Percentiles rank a stretch among this genome's conserved stretches.
Evolutionary conservation across 23 tunicate species (phyloP).

Genomic region (Clavelina lepadiformis): DNA sequence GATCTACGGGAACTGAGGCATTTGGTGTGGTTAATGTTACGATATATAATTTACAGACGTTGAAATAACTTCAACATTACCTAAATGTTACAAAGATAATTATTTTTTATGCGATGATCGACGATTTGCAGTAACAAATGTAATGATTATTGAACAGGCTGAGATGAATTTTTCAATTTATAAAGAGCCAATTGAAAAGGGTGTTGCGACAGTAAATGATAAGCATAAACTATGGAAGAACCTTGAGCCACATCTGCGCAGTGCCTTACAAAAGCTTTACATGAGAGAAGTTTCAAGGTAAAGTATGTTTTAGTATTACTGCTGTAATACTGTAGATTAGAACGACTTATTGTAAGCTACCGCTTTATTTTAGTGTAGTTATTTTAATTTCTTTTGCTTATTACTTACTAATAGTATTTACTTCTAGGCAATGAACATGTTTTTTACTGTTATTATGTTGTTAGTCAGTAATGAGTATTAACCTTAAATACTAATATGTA

Average conservation of each 20-base stretch:
- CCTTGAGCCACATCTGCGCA: conserved; percentile 51
- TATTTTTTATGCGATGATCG: no score
- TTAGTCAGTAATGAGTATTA: no score
- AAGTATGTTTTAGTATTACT: no score
- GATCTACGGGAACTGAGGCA: conserved; percentile 77
- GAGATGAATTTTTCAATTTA: conserved; percentile 51
- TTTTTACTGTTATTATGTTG: no score
- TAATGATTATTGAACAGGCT: no score
- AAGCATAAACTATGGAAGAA: conserved; percentile 58
- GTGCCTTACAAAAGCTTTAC: conserved; percentile 50
- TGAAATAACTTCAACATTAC: no score
- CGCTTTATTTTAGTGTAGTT: background rate
- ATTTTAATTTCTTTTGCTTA: background rate
- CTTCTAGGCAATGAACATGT: no score
- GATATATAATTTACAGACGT: background rate
- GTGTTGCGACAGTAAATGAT: conserved; percentile 28
- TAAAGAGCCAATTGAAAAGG: conserved; percentile 37
- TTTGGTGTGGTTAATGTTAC: conserved; percentile 15
- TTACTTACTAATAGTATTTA: no score
- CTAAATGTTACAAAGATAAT: no score
- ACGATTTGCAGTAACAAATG: no score
- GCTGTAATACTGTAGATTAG: background rate
- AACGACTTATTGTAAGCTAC: background rate
- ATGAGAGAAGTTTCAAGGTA: conserved; percentile 33
- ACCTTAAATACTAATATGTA: no score